These are phyloP conservation scores for Hemichromis elongatus DNA, from an alignment of 2,113 vertebrate species.

Conservation along the genomic window DNA sequence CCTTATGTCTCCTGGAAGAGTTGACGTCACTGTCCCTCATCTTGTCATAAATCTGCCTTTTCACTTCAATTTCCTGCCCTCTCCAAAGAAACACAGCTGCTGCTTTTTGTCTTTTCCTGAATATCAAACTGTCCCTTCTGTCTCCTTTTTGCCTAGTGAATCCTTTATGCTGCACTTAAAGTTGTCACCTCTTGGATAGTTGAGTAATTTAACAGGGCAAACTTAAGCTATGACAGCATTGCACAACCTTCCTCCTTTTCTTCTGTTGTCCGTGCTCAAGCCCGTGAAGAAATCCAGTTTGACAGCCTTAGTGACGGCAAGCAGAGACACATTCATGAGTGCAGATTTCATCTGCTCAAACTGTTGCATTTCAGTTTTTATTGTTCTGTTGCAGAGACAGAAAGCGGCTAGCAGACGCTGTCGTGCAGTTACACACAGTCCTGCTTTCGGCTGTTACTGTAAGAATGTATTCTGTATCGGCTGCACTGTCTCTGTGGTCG, in stretches of 20 bases:
- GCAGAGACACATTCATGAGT: constrained; percentile 49
- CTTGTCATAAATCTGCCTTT: constrained; percentile 39
- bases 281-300: constrained; percentile 59
- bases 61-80: neutral
- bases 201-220: neutral
- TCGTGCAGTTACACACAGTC: neutral
- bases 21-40: constrained; percentile 31
- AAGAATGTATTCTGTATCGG: neutral
- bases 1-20: constrained; percentile 28
- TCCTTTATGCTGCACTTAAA: neutral
- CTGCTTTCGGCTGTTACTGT: neutral
- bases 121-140: neutral
- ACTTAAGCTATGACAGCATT: constrained; percentile 12
- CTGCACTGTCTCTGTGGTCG: neutral
- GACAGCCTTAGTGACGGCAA: constrained; percentile 58
- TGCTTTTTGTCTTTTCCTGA: neutral
- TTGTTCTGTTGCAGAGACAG: neutral
- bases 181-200: neutral
- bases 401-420: neutral
- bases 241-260: constrained; percentile 1
- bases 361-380: constrained; percentile 3
- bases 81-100: constrained; percentile 14
- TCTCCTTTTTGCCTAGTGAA: neutral
- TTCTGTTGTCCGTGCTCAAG: constrained; percentile 9
- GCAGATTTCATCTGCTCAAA: neutral